Evolutionary conservation across 2,888 invertebrate species (phyloP).

Genomic region (Eupithecia tripunctaria): DNA sequence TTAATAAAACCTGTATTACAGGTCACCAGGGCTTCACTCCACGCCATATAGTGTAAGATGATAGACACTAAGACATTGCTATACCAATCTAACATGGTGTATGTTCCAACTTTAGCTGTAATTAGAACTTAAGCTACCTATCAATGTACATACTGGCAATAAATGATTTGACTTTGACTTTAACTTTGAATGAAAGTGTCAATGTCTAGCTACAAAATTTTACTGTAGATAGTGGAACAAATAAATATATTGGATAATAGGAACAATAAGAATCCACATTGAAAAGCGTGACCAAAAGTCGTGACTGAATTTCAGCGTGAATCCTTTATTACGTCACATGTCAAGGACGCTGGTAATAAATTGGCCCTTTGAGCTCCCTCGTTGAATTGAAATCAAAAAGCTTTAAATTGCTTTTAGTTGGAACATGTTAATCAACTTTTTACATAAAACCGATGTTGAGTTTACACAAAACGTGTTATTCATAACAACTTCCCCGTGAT

Average conservation of each 20-base stretch:
- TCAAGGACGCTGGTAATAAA: conserved; percentile 39
- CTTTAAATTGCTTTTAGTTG: conserved; percentile 6
- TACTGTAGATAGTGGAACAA: background rate
- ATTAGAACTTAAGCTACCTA: too few species aligned
- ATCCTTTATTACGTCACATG: conserved; percentile 33
- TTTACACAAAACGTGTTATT: background rate
- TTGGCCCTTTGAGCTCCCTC: conserved; percentile 30
- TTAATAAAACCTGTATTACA: too few species aligned
- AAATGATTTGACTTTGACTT: too few species aligned
- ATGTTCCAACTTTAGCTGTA: too few species aligned
- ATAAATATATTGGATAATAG: background rate
- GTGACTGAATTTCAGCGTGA: conserved; percentile 2
- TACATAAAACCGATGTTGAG: background rate
- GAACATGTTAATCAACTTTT: background rate
- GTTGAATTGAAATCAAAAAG: conserved; percentile 21
- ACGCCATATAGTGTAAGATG: too few species aligned
- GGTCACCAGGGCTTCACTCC: too few species aligned
- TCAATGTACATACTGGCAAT: too few species aligned
- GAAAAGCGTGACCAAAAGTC: conserved; percentile 24
- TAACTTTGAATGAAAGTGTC: background rate
- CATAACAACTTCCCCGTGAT: background rate
- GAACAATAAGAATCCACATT: background rate
- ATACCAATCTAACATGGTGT: too few species aligned
- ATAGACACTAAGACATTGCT: too few species aligned
- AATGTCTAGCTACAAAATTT: background rate